phyloP scores from a whole-genome alignment of 53 echinoderm and acorn worm species.

The Echinometra lucunter region DNA sequence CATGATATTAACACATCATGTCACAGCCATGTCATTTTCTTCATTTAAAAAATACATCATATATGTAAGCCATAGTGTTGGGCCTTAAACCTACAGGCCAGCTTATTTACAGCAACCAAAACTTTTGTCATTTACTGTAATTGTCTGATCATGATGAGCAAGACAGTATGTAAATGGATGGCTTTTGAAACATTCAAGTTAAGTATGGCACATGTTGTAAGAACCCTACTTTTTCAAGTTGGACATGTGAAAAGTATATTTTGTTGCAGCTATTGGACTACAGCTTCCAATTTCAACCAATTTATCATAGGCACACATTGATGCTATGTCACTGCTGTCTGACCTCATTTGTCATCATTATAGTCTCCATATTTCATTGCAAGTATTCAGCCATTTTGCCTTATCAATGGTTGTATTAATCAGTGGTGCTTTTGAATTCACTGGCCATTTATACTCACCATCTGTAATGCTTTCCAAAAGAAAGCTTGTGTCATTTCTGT shows the following conservation, averaged over 20 bases:
- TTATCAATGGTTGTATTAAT: neutral
- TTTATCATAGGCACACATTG: neutral
- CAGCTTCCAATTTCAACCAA: neutral
- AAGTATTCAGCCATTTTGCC: neutral
- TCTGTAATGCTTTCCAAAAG: neutral
- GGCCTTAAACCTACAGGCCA: neutral
- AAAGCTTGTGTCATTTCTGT: neutral
- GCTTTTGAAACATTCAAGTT: neutral
- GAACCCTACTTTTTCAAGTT: neutral
- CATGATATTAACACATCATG: no score
- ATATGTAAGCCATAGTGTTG: neutral
- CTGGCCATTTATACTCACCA: neutral
- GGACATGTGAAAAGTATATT: neutral
- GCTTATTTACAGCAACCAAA: neutral
- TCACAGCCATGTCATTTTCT: neutral
- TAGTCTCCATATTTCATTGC: neutral
- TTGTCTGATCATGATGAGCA: neutral
- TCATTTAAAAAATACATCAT: neutral
- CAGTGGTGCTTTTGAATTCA: neutral
- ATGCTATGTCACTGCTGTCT: neutral
- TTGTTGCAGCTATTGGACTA: neutral
- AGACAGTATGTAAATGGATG: neutral
- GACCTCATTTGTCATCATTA: slow-evolving; percentile 5
- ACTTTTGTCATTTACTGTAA: neutral
- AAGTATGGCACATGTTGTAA: neutral